Base-by-base conservation (phyloP, 2,113 vertebrate species). In the Tautogolabrus adspersus region DNA sequence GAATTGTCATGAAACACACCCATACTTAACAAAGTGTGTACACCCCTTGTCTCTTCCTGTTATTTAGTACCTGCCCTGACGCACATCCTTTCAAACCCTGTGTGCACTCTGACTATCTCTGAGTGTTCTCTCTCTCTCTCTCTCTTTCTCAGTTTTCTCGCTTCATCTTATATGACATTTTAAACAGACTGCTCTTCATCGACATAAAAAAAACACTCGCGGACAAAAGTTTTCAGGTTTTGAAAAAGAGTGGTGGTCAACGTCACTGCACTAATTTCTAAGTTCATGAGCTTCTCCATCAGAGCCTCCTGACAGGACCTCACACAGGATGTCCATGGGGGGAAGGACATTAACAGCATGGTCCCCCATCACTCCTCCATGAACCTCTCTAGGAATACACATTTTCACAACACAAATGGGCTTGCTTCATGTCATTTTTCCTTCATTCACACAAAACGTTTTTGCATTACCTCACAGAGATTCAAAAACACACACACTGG, bases 1-100 rank as follows among this genome's bases (percentile, higher is more conserved):
- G 34, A 87, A 83, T 55, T 87, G 77, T 89, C 80, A 82, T 85
- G 71, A 90, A 90, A 92, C 92, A 94, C 94, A 87, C 92, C 92
- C 93, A 58, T 89, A 85, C 77, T 89, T 89, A 90, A 88, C 87
- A 90, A 84, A 93, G 85, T 85, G 79, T 87, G 91, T 89, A 93
- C 93, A 93, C 86, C 88, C 93, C 85, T 80, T 49, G 83, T 87
- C 90, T 86, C 89, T 94, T 95, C 94, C 94, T 94, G 94, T 94
- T 94, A 94, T 94, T 94, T 93, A 91, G 90, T 93, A 94, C 93
- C 94, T 94, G 92, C 82, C 91, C 88, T 93, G 93, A 94, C 92
- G 92, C 89, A 94, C 90, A 89, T 94, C 94, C 92, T 93, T 90
- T 90, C 91, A 94, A 89, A 94, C 92, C 85, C 83, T 90, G 82